Conservation (phyloP, 2,113 vertebrate genomes). For the Ictidomys tridecemlineatus region DNA sequence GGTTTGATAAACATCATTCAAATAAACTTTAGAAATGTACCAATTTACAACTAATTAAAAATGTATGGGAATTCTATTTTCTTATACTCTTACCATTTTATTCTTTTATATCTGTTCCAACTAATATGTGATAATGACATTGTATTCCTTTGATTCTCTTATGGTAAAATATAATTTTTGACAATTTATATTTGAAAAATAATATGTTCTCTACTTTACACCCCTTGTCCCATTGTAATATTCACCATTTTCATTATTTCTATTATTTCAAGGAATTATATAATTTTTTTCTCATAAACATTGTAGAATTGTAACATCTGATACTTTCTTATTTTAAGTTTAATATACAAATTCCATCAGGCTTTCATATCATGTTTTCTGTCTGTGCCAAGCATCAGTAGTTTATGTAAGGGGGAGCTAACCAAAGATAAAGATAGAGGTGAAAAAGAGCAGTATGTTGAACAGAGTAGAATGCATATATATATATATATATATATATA, state of each 20-base stretch:
- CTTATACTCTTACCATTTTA: background rate
- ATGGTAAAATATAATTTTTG: background rate
- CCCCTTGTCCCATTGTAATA: background rate
- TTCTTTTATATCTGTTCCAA: background rate
- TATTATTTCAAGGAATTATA: background rate
- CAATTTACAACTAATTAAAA: slow-evolving; percentile 5
- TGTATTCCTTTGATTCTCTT: background rate
- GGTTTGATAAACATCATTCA: background rate
- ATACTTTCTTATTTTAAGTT: background rate
- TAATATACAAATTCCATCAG: background rate
- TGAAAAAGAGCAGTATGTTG: background rate
- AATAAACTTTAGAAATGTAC: background rate
- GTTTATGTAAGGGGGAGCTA: background rate
- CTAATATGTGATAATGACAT: background rate
- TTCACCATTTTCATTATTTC: background rate
- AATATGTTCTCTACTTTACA: background rate
- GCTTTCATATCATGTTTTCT: background rate
- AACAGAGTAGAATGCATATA: background rate
- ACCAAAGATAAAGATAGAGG: background rate
- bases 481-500: no score
- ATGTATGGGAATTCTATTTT: background rate
- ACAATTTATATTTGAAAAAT: background rate
- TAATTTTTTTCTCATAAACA: background rate
- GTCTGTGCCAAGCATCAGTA: background rate
- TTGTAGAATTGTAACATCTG: background rate